Conservation (phyloP, 2,113 vertebrate genomes). For the Platysteira castanea region DNA sequence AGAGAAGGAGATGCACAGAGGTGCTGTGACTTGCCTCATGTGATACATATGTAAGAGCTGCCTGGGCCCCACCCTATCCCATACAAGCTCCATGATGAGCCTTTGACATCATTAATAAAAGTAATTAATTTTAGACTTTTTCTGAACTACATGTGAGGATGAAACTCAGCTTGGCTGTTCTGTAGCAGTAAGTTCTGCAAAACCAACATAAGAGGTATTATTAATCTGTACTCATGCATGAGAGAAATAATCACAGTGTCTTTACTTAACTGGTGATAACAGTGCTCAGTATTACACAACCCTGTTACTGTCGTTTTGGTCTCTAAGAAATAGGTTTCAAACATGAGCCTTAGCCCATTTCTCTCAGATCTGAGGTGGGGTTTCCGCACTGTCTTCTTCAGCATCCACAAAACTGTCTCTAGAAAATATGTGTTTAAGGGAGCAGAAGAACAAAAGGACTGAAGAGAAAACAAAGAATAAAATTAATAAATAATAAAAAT, state of each 20-base stretch:
- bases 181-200: background rate
- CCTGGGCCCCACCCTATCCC: background rate
- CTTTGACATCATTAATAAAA: background rate
- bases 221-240: background rate
- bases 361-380: background rate
- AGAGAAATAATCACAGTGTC: background rate
- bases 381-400: background rate
- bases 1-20: background rate
- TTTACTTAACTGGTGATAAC: background rate
- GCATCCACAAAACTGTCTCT: background rate
- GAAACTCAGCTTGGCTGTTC: background rate
- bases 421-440: background rate
- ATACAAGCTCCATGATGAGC: background rate
- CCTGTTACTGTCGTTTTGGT: background rate
- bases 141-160: background rate
- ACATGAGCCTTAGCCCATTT: background rate
- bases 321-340: background rate
- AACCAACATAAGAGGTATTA: background rate
- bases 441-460: background rate
- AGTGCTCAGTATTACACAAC: background rate
- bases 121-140: background rate
- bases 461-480: background rate
- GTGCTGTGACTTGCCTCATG: background rate
- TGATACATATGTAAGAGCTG: background rate
- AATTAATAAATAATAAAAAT: background rate